Conservation (phyloP, 2,888 invertebrate species). For the Conomelus anceps region DNA sequence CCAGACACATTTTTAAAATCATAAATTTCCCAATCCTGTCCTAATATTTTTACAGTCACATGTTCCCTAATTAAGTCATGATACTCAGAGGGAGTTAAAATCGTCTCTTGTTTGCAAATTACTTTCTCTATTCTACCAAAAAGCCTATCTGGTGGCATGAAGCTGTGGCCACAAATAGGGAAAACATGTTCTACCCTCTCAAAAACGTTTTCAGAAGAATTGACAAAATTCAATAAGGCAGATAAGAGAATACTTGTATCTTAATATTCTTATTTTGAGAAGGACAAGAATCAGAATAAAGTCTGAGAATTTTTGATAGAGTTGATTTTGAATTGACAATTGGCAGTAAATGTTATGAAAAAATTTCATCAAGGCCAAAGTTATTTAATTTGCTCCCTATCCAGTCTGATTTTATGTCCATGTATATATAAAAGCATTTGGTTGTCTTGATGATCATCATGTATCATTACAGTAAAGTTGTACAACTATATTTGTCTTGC, state of each 20-base stretch:
- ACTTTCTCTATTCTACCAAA: constrained; percentile 28
- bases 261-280: background rate
- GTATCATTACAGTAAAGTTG: constrained; percentile 14
- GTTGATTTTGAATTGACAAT: background rate
- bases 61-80: constrained; percentile 21
- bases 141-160: constrained; percentile 28
- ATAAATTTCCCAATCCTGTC: too few relatives aligned
- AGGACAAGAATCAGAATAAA: background rate
- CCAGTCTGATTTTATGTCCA: constrained; percentile 13
- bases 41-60: constrained; percentile 11
- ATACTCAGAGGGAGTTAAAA: constrained; percentile 25
- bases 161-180: too few relatives aligned
- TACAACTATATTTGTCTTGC: constrained; percentile 11
- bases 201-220: too few relatives aligned
- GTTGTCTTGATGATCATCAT: background rate
- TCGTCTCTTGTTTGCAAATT: constrained; percentile 24
- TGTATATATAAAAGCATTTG: constrained; percentile 15
- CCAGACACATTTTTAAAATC: too few relatives aligned
- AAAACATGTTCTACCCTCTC: too few relatives aligned
- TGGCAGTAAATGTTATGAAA: background rate
- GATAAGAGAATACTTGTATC: too few relatives aligned
- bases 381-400: constrained; percentile 8
- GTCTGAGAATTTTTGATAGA: background rate
- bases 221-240: too few relatives aligned
- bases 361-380: constrained; percentile 11